Evolutionary conservation across 2,113 vertebrate genomes (phyloP), one percentile per base, ranked within the genome.

Genomic region (Malaclemys terrapin): DNA sequence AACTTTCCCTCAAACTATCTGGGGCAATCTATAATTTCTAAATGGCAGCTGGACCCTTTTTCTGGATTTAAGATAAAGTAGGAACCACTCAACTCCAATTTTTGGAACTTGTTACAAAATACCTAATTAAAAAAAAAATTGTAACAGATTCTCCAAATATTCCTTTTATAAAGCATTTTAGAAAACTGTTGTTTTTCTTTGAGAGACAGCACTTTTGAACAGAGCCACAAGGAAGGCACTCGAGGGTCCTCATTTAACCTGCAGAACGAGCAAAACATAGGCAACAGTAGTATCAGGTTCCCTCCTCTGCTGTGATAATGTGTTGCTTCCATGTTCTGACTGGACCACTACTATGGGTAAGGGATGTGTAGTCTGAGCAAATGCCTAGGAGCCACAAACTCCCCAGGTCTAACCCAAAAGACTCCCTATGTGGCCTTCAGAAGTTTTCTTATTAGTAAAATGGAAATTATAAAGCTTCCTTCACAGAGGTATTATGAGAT

Each of bases 21-120:
- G 79, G 50, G 49, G 27, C 93, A n/a, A 84, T 42, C 94, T 84
- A 75, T 83, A 80, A 92, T n/a, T 75, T 92, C 65, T 83, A 85
- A 38, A 87, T 49, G 27, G 45, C 54, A 93, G 10, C 53, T 24
- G 3, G 7, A 79, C 80, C 62, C 95, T 95, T 92, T 20, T 75
- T 75, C 72, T 42, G 72, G 72, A 47, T 25, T 45, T 76, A 76
- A 69, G 5, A 19, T 69, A 38, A 69, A 47, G 24, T 47, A 45
- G 75, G 42, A 76, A 27, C 5, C 42, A 76, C 38, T 76, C 75
- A 27, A 47, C 24, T 76, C 42, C 5, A 3, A 76, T 42, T 14
- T 76, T 24, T 13, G 20, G 22, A 42, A 42, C 38, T 6, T 27
- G 75, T 27, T 24, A 12, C 42, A 76, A 12, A 75, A 75, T 75